Base-by-base conservation (phyloP, 2,797 vertebrate species). In the Anabacerthia variegaticeps region DNA sequence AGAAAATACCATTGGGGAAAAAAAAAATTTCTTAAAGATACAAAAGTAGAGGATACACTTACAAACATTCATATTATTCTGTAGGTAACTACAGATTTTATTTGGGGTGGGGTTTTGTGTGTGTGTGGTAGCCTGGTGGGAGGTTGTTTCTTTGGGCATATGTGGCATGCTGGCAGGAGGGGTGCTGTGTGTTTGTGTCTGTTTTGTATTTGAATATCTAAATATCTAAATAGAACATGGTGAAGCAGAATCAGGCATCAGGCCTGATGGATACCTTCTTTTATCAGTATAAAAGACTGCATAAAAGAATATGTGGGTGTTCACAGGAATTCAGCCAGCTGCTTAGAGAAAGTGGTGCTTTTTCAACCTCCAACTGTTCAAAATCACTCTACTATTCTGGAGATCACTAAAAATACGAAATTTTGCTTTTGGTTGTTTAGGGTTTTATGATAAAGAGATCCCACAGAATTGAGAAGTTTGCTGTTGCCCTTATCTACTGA, bases 121-220 rank as follows among this genome's bases (percentile, higher is more conserved):
- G 19, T 43, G 43, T 44, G 41, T n/a, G 28, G 16, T 24, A 24
- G 32, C 21, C 14, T 71, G 51, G 7, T 18, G 6, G 8, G n/a
- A 43, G 3, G 8, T 34, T 0, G 0, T 48, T 24, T 48, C 23
- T 48, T 23, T 48, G 41, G 7, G 8, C 11, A 5, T 30, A 8
- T 76, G 20, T n/a, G 27, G 14, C 28, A n/a, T 27, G 20, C 17
- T 71, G 51, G 5, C 11, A 10, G 9, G n/a, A 18, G 43, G 3
- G 7, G 39, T 0, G 0, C 28, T 51, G 14, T 19, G 12, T 44
- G 6, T 39, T 27, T n/a, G 10, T 67, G 36, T 62, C 10, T 58
- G 11, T 27, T 55, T 26, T 67, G 21, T 66, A 18, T 81, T n/a
- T 63, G 5, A 61, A 65, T 58, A 34, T 41, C 44, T 85, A 76